phyloP scores from a whole-genome alignment of 2,113 vertebrate genomes.

The Scartelaos histophorus region DNA sequence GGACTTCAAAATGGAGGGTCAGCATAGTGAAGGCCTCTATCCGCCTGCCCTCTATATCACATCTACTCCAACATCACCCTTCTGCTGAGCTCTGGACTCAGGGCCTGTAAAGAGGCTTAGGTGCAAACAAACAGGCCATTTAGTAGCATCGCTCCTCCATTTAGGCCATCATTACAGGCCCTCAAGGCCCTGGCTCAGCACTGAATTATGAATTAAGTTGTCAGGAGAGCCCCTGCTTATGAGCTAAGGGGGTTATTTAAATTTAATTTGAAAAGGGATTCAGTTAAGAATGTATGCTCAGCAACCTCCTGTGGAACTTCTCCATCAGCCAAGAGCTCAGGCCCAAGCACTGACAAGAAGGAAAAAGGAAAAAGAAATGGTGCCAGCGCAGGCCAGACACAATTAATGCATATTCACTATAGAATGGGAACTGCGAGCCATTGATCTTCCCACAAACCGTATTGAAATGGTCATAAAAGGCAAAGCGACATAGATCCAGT shows the following conservation, averaged over 20 bases:
- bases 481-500: neutral
- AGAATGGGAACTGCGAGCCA: slow-evolving; percentile 35
- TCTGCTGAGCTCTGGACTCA: slow-evolving; percentile 76
- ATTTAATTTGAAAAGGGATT: slow-evolving; percentile 86
- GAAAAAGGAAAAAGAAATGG: slow-evolving; percentile 59
- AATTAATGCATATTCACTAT: slow-evolving; percentile 31
- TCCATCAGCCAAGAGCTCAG: slow-evolving; percentile 49
- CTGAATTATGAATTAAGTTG: slow-evolving; percentile 82
- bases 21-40: slow-evolving; percentile 46
- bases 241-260: slow-evolving; percentile 77
- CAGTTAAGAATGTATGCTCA: slow-evolving; percentile 75
- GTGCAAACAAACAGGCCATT: slow-evolving; percentile 76
- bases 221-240: slow-evolving; percentile 77
- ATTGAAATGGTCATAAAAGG: slow-evolving; percentile 33
- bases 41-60: slow-evolving; percentile 31
- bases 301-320: slow-evolving; percentile 69
- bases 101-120: slow-evolving; percentile 74
- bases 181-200: slow-evolving; percentile 75
- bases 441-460: slow-evolving; percentile 32
- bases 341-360: slow-evolving; percentile 54
- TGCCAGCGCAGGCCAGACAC: slow-evolving; percentile 33
- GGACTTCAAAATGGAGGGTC: slow-evolving; percentile 58
- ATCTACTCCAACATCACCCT: slow-evolving; percentile 43
- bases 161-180: slow-evolving; percentile 70
- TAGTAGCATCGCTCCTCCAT: slow-evolving; percentile 72